Conservation (phyloP, 2,113 vertebrate species). For the Ictidomys tridecemlineatus region DNA sequence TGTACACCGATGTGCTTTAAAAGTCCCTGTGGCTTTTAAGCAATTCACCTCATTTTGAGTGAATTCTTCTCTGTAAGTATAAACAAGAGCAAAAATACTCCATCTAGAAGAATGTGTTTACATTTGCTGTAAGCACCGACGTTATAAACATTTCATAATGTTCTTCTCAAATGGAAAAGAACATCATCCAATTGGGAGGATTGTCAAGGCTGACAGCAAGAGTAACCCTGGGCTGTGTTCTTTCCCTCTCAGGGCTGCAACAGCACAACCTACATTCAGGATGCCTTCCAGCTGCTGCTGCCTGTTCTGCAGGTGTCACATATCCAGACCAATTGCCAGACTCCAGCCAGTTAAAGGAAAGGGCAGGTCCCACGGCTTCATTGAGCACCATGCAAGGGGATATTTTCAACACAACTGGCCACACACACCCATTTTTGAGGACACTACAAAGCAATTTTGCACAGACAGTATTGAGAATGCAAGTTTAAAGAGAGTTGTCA, state of each 20-base stretch:
- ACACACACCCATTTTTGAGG: neutral
- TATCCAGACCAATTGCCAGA: slow-evolving; percentile 87
- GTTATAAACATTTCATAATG: neutral
- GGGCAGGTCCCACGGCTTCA: neutral
- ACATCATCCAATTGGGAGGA: neutral
- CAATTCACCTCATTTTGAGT: neutral
- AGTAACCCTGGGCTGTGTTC: neutral
- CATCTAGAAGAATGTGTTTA: neutral
- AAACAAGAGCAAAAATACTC: neutral
- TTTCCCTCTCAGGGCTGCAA: slow-evolving; percentile 92
- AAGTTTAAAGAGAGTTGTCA: slow-evolving; percentile 56
- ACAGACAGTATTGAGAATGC: slow-evolving; percentile 75
- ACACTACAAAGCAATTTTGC: slow-evolving; percentile 86
- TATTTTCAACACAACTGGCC: neutral
- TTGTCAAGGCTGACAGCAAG: neutral
- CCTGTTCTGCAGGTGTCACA: slow-evolving; percentile 95
- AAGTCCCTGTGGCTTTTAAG: neutral
- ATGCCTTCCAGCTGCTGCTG: slow-evolving; percentile 96
- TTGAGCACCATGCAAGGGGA: neutral
- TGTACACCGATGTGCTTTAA: neutral
- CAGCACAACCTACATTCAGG: slow-evolving; percentile 94
- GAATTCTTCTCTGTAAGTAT: neutral
- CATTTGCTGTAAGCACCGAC: neutral
- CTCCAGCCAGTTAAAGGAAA: slow-evolving; percentile 24
- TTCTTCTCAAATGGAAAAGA: neutral